Conservation (phyloP, 2,797 vertebrate genomes). For the Telmatherina bonti region DNA sequence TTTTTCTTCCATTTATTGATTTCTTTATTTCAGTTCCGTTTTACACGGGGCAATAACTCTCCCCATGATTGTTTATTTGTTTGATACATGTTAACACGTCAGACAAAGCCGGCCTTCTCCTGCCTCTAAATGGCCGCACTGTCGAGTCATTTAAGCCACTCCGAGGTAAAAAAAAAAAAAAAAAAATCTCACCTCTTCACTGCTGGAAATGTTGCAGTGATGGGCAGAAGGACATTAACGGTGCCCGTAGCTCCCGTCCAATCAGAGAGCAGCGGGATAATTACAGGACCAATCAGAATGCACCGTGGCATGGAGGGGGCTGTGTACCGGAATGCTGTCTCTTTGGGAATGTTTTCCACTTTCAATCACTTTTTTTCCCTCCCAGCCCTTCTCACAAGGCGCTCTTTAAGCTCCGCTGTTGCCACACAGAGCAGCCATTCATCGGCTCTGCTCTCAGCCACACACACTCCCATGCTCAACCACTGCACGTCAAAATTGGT, state of each 20-base stretch:
- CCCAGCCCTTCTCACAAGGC: conserved; percentile 84
- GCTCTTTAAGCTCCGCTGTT: conserved; percentile 86
- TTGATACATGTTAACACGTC: conserved; percentile 81
- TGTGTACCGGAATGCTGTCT: conserved; percentile 77
- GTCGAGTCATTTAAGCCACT: conserved; percentile 77
- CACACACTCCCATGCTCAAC: conserved; percentile 83
- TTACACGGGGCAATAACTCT: conserved; percentile 68
- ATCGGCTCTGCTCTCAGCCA: conserved; percentile 81
- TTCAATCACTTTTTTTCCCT: conserved; percentile 82
- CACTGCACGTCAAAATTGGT: conserved; percentile 78
- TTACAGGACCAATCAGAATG: conserved; percentile 65
- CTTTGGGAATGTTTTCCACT: conserved; percentile 86
- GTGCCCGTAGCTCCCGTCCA: conserved; percentile 46
- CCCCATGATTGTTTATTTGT: conserved; percentile 81
- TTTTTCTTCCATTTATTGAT: neutral
- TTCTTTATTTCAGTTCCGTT: neutral
- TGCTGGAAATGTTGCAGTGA: conserved; percentile 71
- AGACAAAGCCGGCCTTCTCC: conserved; percentile 80
- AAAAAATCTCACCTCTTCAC: conserved; percentile 80
- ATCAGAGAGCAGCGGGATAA: conserved; percentile 51
- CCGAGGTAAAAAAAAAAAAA: conserved; percentile 54
- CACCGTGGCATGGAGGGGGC: conserved; percentile 22
- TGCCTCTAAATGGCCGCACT: conserved; percentile 78
- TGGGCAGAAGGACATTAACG: conserved; percentile 62
- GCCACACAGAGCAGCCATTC: conserved; percentile 89